Percentiles rank a stretch among this genome's conserved stretches.
These are phyloP conservation scores for Bujurquina vittata DNA, from an alignment of 2,113 vertebrate genomes.

Conservation along the genomic window DNA sequence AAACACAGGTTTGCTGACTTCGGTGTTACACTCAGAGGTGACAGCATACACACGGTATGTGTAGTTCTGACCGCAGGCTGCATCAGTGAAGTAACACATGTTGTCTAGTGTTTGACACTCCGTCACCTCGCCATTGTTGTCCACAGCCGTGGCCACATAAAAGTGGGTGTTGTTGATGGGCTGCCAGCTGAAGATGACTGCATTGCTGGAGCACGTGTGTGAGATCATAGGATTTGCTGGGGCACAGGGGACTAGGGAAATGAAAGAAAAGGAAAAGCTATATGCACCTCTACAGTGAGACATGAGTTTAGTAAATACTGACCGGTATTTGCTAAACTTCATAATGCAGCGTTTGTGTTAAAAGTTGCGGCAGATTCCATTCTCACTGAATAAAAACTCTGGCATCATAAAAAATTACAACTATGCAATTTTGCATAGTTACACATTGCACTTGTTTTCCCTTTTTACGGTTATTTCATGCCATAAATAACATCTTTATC, in stretches of 20 bases:
- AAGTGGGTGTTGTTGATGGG: constrained; percentile 68
- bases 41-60: constrained; percentile 70
- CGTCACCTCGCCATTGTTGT: constrained; percentile 16
- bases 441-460: background rate
- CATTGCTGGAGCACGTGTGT: constrained; percentile 74
- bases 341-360: background rate
- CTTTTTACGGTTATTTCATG: background rate
- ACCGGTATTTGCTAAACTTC: too few species aligned
- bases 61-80: constrained; percentile 73
- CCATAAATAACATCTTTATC: background rate
- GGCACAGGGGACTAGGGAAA: constrained; percentile 76
- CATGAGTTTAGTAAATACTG: background rate
- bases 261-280: background rate
- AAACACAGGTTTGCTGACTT: constrained; percentile 37
- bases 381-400: background rate
- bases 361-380: background rate
- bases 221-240: constrained; percentile 49
- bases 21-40: constrained; percentile 64
- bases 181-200: constrained; percentile 73
- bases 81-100: constrained; percentile 77
- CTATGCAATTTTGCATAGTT: background rate
- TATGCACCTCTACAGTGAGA: background rate
- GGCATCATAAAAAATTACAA: background rate
- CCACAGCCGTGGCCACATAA: constrained; percentile 72
- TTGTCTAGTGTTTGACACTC: constrained; percentile 71